Evolutionary conservation across 2,113 vertebrate species (phyloP).

Genomic region (Cyphomyrus plagiostoma): DNA sequence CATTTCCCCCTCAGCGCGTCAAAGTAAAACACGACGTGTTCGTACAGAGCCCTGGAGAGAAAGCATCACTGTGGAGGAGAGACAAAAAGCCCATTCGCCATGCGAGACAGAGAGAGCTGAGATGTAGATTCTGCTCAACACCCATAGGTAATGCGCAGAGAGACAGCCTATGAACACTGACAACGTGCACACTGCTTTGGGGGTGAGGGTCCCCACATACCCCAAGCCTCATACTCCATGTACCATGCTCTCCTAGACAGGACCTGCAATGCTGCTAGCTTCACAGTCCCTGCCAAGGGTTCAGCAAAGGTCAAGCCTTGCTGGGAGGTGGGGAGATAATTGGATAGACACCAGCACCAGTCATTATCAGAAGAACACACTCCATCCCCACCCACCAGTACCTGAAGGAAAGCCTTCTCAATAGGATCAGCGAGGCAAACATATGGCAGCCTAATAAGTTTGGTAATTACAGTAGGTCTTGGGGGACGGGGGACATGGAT

Average conservation of each 20-base stretch:
- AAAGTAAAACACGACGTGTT: neutral
- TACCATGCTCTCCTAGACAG: neutral
- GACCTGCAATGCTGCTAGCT: neutral
- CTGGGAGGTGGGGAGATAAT: neutral
- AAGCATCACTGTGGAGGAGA: neutral
- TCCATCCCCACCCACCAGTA: neutral
- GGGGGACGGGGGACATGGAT: neutral
- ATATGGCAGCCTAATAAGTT: slow-evolving; percentile 49
- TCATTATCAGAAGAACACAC: slow-evolving; percentile 28
- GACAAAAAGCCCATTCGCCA: neutral
- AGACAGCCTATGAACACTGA: neutral
- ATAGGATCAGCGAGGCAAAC: slow-evolving; percentile 53
- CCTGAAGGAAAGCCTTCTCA: slow-evolving; percentile 49
- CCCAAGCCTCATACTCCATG: neutral
- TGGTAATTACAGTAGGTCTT: slow-evolving; percentile 22
- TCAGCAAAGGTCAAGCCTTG: neutral
- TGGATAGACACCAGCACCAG: slow-evolving; percentile 5
- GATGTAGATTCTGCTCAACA: neutral
- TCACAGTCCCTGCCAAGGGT: neutral
- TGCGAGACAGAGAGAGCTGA: neutral
- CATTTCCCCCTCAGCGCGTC: slow-evolving; percentile 12
- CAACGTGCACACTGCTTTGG: neutral
- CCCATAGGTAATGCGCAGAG: neutral
- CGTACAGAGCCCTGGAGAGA: slow-evolving; percentile 2
- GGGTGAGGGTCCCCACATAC: neutral